Conservation (phyloP, 1,140 invertebrate genomes). For the Drosophila murphyi region DNA sequence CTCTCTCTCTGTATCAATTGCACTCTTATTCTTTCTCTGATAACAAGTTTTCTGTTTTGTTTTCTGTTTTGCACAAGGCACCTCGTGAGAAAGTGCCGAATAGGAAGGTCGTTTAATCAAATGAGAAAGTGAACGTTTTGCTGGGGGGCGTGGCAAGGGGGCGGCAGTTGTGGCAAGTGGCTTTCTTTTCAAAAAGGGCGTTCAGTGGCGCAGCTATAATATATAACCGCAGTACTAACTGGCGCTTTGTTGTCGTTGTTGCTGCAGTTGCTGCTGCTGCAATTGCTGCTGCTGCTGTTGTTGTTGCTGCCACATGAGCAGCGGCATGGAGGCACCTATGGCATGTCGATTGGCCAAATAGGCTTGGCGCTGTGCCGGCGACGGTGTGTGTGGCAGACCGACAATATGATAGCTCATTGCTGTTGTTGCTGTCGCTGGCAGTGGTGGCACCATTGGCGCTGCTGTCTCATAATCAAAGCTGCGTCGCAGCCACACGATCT, state of each 20-base stretch:
- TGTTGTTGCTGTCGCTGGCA: constrained; percentile 22
- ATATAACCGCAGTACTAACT: constrained; percentile 60
- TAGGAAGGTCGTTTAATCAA: constrained; percentile 73
- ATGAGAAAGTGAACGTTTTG: constrained; percentile 64
- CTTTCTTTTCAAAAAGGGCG: constrained; percentile 37
- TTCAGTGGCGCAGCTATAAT: background rate
- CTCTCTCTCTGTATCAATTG: constrained; percentile 15
- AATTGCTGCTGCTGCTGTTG: constrained; percentile 40
- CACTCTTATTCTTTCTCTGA: constrained; percentile 44
- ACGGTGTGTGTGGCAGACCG: constrained; percentile 76
- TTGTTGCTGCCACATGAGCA: constrained; percentile 67
- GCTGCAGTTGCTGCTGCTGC: constrained; percentile 27
- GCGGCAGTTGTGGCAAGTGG: constrained; percentile 19
- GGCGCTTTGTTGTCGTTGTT: constrained; percentile 30
- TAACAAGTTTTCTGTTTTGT: constrained; percentile 62
- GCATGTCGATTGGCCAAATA: constrained; percentile 79
- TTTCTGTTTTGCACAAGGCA: constrained; percentile 48
- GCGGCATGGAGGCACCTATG: constrained; percentile 72
- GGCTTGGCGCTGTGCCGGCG: constrained; percentile 61
- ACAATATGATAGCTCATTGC: constrained; percentile 64
- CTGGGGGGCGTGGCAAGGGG: constrained; percentile 18
- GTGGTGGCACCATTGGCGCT: constrained; percentile 47
- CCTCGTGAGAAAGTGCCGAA: constrained; percentile 73
- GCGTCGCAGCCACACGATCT: constrained; percentile 75
- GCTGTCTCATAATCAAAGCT: constrained; percentile 32